Evolutionary conservation across 2,888 invertebrate species (phyloP), one percentile per base, ranked within the genome.

Genomic region (Panopea generosa): DNA sequence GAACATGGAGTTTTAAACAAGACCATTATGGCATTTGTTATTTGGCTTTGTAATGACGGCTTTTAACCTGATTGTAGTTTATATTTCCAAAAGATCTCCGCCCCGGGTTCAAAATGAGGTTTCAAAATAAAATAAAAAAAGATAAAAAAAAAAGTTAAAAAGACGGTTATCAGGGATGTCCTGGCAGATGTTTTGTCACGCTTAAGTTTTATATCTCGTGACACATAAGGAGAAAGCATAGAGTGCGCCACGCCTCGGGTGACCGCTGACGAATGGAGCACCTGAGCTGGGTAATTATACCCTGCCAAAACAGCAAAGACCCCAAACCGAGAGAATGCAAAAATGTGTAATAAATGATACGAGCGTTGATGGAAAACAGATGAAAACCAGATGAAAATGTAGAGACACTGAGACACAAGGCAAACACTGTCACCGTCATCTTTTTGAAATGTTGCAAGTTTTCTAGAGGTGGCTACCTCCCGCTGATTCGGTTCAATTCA

Each of bases 281-380:
- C 75, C 75, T 72, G 79, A 79, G 63, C 68, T 27, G 50, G 26
- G 59, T 79, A 74, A 79, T 79, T 79, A 79, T 49, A 72, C 52
- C 68, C 68, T 75, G 79, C 75, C 79, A 79, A 63, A 60, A 60
- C 43, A 72, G 43, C 38, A 52, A 45, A 57, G 65, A 65, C 66
- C 65, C 69, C 61, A 60, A 56, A 72, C 63, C 52, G 52, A 26
- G 45, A 40, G 43, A 47, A 68, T 61, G 73, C 53, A 77, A 73
- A 68, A 71, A 60, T 72, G 75, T 72, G 79, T 69, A 74, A 75
- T 63, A 33, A 73, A 40, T 67, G 67, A 72, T 53, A 57, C 61
- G 55, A 61, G 56, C 26, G 50, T 40, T 22, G 66, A 59, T 61
- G 60, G 59, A 63, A 71, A 71, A 63, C 63, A 62, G 55, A 71